Percentiles rank a stretch among this genome's conserved stretches.
Conservation (phyloP, 1,140 invertebrate species). For the Anoplophora glabripennis region DNA sequence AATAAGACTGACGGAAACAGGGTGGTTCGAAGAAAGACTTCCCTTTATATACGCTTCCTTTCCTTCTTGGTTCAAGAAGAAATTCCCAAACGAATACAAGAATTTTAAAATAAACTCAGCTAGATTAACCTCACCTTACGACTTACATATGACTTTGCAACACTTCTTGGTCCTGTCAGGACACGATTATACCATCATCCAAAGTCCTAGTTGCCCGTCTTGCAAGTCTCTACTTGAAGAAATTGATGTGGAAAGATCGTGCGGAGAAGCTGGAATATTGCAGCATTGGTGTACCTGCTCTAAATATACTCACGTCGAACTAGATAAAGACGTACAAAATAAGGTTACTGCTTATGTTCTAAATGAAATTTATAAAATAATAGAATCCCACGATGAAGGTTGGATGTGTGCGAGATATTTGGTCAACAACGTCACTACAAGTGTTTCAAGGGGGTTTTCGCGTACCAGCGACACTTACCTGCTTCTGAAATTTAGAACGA, state of each 20-base stretch:
- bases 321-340: conserved; percentile 46
- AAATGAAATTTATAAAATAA: conserved; percentile 41
- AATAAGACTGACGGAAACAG: conserved; percentile 66
- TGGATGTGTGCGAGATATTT: conserved; percentile 50
- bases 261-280: conserved; percentile 66
- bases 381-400: conserved; percentile 41
- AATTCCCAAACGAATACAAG: conserved; percentile 53
- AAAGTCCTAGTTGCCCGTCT: conserved; percentile 56
- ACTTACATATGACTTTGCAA: conserved; percentile 64
- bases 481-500: conserved; percentile 33
- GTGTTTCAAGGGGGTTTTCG: conserved; percentile 25
- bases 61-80: conserved; percentile 64
- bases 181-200: conserved; percentile 46
- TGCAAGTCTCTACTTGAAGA: conserved; percentile 68
- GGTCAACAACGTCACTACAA: conserved; percentile 18
- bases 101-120: conserved; percentile 65
- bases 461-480: conserved; percentile 31
- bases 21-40: conserved; percentile 80
- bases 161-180: conserved; percentile 50
- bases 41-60: conserved; percentile 74
- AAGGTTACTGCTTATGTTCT: conserved; percentile 53
- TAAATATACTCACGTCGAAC: conserved; percentile 48
- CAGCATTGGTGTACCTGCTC: conserved; percentile 79
- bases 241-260: conserved; percentile 65
- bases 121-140: conserved; percentile 69